Conservation (phyloP, 2,797 vertebrate species). For the Stomatorhinus walkeri region DNA sequence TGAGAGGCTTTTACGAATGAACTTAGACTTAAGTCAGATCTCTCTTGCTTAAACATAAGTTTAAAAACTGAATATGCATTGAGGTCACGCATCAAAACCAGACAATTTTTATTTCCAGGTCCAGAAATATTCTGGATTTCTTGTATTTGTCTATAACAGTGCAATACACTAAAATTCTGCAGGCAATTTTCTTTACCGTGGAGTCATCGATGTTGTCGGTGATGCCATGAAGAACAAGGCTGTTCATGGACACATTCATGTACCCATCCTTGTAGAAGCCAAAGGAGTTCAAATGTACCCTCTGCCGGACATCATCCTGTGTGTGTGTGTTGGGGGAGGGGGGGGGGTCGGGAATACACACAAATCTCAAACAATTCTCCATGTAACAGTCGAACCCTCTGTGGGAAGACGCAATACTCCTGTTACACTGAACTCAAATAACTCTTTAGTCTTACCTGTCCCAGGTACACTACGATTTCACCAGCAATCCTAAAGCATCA, state of each 20-base stretch:
- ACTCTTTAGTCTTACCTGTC: background rate
- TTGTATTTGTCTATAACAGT: background rate
- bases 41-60: background rate
- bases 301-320: constrained; percentile 74
- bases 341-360: constrained; percentile 6
- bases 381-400: background rate
- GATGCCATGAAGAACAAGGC: constrained; percentile 50
- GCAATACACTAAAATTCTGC: background rate
- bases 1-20: background rate
- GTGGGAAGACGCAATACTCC: background rate
- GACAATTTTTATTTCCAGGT: background rate
- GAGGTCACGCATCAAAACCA: background rate
- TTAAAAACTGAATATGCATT: background rate
- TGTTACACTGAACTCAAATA: background rate
- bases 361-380: no score
- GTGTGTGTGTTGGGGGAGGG: constrained; percentile 7
- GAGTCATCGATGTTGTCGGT: constrained; percentile 35
- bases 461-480: background rate
- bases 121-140: background rate
- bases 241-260: constrained; percentile 67
- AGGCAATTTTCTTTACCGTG: constrained; percentile 32
- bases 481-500: background rate
- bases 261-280: constrained; percentile 74
- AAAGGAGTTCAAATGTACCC: constrained; percentile 76
- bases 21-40: background rate